These are phyloP conservation scores for Parazoanthus darwini DNA, from an alignment of 92 coral and sea anemone species.

Conservation along the genomic window DNA sequence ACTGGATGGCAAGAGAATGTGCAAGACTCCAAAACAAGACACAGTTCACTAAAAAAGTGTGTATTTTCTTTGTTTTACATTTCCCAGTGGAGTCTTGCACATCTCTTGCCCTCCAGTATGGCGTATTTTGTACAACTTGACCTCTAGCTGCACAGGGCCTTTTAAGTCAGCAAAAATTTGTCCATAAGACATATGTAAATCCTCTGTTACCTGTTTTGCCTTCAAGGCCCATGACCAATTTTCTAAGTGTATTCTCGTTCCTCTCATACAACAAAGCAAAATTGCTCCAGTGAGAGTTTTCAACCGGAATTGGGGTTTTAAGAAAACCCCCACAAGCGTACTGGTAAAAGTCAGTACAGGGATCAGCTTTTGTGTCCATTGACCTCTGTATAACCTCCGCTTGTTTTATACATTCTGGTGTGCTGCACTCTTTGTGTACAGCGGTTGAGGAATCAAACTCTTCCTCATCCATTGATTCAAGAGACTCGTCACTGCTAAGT, in stretches of 20 bases:
- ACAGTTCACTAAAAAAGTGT: too few species aligned
- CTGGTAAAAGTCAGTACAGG: slow-evolving; percentile 50
- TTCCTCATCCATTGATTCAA: neutral
- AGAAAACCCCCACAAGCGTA: slow-evolving; percentile 64
- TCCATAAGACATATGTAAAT: too few species aligned
- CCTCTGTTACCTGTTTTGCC: slow-evolving; percentile 14
- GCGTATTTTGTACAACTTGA: too few species aligned
- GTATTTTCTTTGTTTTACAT: too few species aligned
- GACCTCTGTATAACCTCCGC: slow-evolving; percentile 30
- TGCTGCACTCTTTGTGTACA: slow-evolving; percentile 26
- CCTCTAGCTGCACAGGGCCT: too few species aligned
- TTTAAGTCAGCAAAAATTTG: too few species aligned
- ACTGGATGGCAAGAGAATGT: too few species aligned
- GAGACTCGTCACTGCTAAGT: slow-evolving; percentile 10
- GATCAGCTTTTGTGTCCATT: slow-evolving; percentile 37
- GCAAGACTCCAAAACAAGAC: too few species aligned
- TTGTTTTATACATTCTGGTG: slow-evolving; percentile 37
- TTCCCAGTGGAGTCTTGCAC: too few species aligned
- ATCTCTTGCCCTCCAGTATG: too few species aligned
- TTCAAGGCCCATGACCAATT: neutral
- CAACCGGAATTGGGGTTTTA: slow-evolving; percentile 37
- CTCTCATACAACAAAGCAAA: slow-evolving; percentile 16
- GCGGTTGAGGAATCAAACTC: slow-evolving; percentile 1
- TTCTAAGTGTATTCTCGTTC: slow-evolving; percentile 11
- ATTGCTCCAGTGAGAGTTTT: slow-evolving; percentile 39